A percentile compares a stretch with the other conserved stretches of the same genome.
These are phyloP conservation scores for Pantherophis alleghaniensis DNA, from an alignment of 2,797 vertebrate genomes.

Conservation along the genomic window DNA sequence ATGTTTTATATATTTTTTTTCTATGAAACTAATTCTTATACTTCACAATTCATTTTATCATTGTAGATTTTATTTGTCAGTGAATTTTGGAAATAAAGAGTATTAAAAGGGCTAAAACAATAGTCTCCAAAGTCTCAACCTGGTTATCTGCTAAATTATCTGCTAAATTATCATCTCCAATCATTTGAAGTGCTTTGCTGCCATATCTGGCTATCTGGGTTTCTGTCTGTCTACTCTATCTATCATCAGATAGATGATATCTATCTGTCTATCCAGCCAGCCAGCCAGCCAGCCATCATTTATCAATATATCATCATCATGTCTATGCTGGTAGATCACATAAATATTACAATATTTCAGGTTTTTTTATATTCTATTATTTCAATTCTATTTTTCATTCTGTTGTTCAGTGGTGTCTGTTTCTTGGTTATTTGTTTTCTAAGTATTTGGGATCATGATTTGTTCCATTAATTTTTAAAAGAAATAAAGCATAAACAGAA, in stretches of 20 bases:
- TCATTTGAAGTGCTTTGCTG: not conserved
- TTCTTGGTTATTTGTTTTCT: constrained; percentile 16
- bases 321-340: not conserved
- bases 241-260: not conserved
- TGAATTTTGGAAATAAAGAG: not conserved
- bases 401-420: not conserved
- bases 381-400: not conserved
- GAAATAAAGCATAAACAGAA: constrained; percentile 1
- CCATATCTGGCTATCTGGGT: not conserved
- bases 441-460: constrained; percentile 15
- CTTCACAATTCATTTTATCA: not conserved
- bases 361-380: constrained; percentile 16
- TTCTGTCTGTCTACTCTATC: not conserved
- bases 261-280: too few relatives aligned
- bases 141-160: not conserved
- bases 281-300: too few relatives aligned
- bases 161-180: not conserved
- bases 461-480: constrained; percentile 22
- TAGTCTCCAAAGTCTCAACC: not conserved
- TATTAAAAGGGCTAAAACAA: constrained; percentile 16
- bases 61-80: not conserved
- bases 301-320: not conserved
- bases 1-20: not conserved
- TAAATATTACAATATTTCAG: not conserved
- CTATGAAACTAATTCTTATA: not conserved